phyloP scores from a whole-genome alignment of 2,113 vertebrate genomes.

The Nothocercus nigrocapillus region DNA sequence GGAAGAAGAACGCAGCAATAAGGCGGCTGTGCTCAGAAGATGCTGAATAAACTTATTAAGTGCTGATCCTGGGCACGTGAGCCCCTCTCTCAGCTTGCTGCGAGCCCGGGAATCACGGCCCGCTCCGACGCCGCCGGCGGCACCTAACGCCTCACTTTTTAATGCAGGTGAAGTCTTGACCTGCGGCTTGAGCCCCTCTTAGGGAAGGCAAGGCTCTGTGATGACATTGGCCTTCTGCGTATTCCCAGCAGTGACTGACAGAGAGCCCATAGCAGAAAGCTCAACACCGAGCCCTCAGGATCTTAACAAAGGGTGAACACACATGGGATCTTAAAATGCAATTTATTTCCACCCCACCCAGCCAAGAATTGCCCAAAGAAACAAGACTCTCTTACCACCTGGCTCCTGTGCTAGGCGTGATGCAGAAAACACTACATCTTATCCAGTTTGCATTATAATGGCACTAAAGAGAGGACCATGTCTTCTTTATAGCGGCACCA shows the following conservation, averaged over 20 bases:
- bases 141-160: too few species aligned
- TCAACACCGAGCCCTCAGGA: background rate
- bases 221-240: background rate
- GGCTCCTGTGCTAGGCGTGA: background rate
- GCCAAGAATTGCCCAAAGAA: background rate
- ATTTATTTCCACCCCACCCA: background rate
- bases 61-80: constrained; percentile 4
- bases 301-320: background rate
- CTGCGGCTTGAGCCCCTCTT: background rate
- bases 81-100: background rate
- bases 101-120: background rate
- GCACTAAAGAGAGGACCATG: background rate
- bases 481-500: background rate
- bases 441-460: background rate
- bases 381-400: background rate
- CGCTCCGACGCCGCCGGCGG: background rate
- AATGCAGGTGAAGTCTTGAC: background rate
- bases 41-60: constrained; percentile 52
- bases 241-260: background rate
- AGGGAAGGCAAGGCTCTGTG: background rate
- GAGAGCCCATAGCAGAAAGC: background rate
- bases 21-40: constrained; percentile 6
- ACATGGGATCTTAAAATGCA: background rate
- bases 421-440: background rate
- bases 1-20: background rate